Conservation (phyloP, 2,113 vertebrate genomes). For the Brachypodius melanocephalos region DNA sequence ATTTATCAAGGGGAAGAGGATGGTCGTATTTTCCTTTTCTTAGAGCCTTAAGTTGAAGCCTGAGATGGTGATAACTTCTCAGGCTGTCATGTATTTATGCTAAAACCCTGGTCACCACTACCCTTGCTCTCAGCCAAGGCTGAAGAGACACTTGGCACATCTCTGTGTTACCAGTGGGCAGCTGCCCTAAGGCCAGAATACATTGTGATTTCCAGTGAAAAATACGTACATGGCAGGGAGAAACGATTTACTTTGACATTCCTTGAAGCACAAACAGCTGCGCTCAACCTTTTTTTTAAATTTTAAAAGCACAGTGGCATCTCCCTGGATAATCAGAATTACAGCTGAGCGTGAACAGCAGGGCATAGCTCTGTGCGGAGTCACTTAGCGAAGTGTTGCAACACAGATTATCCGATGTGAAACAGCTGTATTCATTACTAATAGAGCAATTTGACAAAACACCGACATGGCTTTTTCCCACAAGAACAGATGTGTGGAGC, state of each 20-base stretch:
- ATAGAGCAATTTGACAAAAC: constrained; percentile 66
- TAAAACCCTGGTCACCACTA: neutral
- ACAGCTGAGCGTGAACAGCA: constrained; percentile 41
- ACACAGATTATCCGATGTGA: constrained; percentile 29
- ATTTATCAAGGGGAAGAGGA: neutral
- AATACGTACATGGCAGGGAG: constrained; percentile 14
- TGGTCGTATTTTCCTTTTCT: neutral
- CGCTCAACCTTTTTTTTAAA: neutral
- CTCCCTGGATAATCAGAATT: constrained; percentile 46
- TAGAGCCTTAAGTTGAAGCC: neutral
- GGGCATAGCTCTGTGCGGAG: constrained; percentile 18
- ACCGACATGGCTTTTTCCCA: constrained; percentile 47
- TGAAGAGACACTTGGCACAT: neutral
- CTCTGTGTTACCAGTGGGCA: neutral
- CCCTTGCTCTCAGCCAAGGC: neutral
- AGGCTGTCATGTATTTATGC: neutral
- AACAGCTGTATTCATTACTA: constrained; percentile 74
- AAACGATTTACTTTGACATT: constrained; percentile 41
- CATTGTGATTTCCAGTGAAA: neutral
- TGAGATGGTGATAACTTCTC: neutral
- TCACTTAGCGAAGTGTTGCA: constrained; percentile 30
- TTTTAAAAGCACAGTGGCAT: constrained; percentile 26
- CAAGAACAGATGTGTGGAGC: constrained; percentile 55
- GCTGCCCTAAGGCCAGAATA: neutral
- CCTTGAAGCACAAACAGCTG: constrained; percentile 61